Evolutionary conservation across 35 echinoderm and acorn worm genomes (phyloP), one percentile per base, ranked within the genome.

Genomic region (Patiria miniata): DNA sequence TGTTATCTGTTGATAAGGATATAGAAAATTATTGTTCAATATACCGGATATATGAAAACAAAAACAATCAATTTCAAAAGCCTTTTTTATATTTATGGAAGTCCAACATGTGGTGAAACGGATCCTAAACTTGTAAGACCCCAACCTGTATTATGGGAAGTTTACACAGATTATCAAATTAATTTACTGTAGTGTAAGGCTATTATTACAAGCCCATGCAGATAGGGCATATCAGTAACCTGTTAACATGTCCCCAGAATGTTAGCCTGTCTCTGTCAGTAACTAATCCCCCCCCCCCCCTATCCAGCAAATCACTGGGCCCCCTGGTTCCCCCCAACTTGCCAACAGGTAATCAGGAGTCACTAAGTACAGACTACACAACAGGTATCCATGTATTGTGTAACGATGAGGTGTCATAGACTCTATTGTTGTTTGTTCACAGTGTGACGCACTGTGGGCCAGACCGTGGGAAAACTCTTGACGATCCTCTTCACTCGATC

Each of bases 81-180:
- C n/a, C n/a, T n/a, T n/a, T n/a, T n/a, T n/a, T n/a, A n/a, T n/a
- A n/a, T n/a, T n/a, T n/a, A n/a, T n/a, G n/a, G n/a, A n/a, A n/a
- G n/a, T n/a, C n/a, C n/a, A n/a, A n/a, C n/a, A n/a, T 47, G 42
- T 47, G 42, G 42, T 6, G 42, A 4, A 6, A 47, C 42, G 12
- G 42, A 47, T 47, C 42, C 42, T 12, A 6, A 47, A 6, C 42
- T 12, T 47, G 42, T 6, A 4, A 12, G 4, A 47, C 4, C 42
- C 42, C 42, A 47, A 47, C 42, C 12, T n/a, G n/a, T n/a, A n/a
- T n/a, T n/a, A n/a, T n/a, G n/a, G 65, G 14, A 26, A 73, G 65
- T 73, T 73, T 22, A 73, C 65, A 73, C 65, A 73, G 65, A 73
- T 73, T 73, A 73, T 73, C 65, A 73, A 73, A 73, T 36, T 36